Base-by-base conservation (phyloP, 35 echinoderm and acorn worm genomes). In the Hemicentrotus pulcherrimus region DNA sequence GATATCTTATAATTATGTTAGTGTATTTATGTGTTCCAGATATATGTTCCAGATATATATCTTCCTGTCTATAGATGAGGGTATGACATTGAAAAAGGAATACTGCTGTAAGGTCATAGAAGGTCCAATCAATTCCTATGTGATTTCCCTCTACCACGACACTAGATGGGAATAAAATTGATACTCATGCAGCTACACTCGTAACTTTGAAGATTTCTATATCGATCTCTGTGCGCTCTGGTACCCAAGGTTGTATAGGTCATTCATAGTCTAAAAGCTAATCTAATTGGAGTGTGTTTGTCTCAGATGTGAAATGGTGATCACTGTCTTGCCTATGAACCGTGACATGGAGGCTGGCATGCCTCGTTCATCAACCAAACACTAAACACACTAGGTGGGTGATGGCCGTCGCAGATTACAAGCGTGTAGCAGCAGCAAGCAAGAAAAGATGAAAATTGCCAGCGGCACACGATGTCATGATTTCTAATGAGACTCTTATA, bases 331-430 rank as follows among this genome's bases (percentile, higher is more conserved):
- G 48, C 48, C 46, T 47, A 58, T 93, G 91, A 47, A 93, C 46
- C 91, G 48, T 93, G 91, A 93, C 91, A 93, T 93, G 48, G 46
- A 93, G 91, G 91, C 91, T 30, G 91, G 48, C 91, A 93, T 93
- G 91, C 48, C 48, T 93, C 91, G 88, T 90, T 90, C 91, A 93
- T 93, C 91, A 93, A 50, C 46, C 91, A 93, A 93, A 93, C 91
- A 93, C 46, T 93, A 58, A 15, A 47, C 91, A 93, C 91, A 50
- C 32, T 47, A 90, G 46, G 32, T 90, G 10, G 32, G 88, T 33
- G 46, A 47, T 33, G 88, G 88, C n/a, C 46, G 88, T 90, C 65
- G 32, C 46, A 90, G 88, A 33, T 41, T 90, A 90, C 88, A 90
- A 47, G 32, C 12, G 16, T 90, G 46, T 32, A 90, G 88, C 88